Evolutionary conservation across 64 coral and sea anemone genomes (phyloP), one percentile per base, ranked within the genome.

Genomic region (Actinia tenebrosa): DNA sequence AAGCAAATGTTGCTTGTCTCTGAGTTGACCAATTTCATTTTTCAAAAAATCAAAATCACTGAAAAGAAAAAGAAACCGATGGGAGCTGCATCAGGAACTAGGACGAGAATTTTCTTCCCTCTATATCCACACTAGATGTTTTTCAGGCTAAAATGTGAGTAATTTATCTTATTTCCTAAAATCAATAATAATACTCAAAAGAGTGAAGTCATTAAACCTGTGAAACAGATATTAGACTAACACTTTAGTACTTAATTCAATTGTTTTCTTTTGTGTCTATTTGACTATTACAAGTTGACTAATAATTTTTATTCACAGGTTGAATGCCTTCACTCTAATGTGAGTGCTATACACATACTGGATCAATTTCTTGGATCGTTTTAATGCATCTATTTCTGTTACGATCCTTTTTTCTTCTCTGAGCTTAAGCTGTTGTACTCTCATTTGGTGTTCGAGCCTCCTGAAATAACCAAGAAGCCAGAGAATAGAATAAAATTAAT

Each of bases 391-490:
- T 84, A 96, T 96, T 80, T 96, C 94, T 22, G 88, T 45, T 1
- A 96, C 94, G n/a, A 96, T 89, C 44, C 94, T 88, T 77, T 84
- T 96, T 64, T 96, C 94, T 43, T 96, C 94, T 53, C 85, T 80
- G 1, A 96, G 79, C 3, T 89, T 96, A 4, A 90, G 86, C 50
- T 90, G 94, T 60, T 93, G 91, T 0, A 84, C 86, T 43, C 85
- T 89, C 80, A 96, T 86, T 53, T 96, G 94, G 18, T 93, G 61
- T 30, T 96, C 85, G 2, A 96, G 61, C 53, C 88, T 96, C 91
- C 94, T 96, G 88, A 1, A 87, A 89, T 45, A 60, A 19, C 56
- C 25, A 6, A 44, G 13, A 54, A 18, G 9, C 16, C 53, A 69
- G 26, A 78, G 22, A 54, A 30, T 2, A 4, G 44, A 16, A 37